These are phyloP conservation scores for Pseudochaenichthys georgianus DNA, from an alignment of 2,797 vertebrate species.

Conservation along the genomic window DNA sequence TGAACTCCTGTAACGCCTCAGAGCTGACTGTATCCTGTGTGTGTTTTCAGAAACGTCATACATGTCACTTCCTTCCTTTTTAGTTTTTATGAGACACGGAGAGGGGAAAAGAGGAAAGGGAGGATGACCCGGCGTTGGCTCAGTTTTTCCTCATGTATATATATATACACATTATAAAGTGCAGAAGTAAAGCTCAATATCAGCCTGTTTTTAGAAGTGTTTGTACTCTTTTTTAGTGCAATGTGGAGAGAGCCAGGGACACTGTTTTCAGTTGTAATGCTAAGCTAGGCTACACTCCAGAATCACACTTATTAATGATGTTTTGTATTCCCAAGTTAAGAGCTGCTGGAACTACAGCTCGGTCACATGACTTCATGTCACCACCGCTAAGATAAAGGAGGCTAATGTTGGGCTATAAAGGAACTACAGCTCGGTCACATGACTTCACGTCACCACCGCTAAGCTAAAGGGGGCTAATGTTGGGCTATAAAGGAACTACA, in stretches of 20 bases:
- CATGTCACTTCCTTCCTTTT: conserved; percentile 71
- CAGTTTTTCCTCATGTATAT: background rate
- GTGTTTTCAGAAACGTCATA: conserved; percentile 43
- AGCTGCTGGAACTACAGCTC: too few species aligned
- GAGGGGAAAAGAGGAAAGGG: conserved; percentile 29
- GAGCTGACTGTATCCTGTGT: conserved; percentile 51
- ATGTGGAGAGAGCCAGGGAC: background rate
- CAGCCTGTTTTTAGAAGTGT: background rate
- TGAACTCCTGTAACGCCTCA: conserved; percentile 11
- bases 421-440: too few species aligned
- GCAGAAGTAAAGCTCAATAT: background rate
- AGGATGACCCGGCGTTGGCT: conserved; percentile 7
- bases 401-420: too few species aligned
- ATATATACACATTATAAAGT: background rate
- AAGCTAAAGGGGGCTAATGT: too few species aligned
- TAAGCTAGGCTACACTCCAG: background rate
- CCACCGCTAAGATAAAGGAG: too few species aligned
- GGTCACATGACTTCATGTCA: too few species aligned
- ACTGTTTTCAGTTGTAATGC: background rate
- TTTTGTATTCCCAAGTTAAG: background rate
- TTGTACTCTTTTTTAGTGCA: background rate
- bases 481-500: too few species aligned
- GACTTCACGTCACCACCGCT: too few species aligned
- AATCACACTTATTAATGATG: background rate
- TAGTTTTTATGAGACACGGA: conserved; percentile 47